Conservation (phyloP, 2,113 vertebrate genomes). For the Osmerus mordax region DNA sequence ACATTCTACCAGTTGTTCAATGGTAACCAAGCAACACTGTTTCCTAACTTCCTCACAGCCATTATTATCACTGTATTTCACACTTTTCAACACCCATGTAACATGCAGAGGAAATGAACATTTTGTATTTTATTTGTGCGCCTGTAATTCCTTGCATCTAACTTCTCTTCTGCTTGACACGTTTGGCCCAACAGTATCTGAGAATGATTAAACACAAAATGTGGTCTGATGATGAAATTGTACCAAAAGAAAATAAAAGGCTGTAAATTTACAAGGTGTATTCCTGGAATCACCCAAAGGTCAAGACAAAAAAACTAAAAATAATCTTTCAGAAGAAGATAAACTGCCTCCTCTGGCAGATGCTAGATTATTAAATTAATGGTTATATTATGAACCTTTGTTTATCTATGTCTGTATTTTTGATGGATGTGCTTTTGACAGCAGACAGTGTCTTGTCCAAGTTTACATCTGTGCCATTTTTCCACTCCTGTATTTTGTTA, state of each 20-base stretch:
- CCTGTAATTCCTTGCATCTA: no score
- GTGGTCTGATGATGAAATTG: slow-evolving; percentile 8
- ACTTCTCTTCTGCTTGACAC: no score
- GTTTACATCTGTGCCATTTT: slow-evolving; percentile 9
- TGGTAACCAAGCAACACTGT: slow-evolving; percentile 13
- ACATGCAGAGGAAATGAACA: no score
- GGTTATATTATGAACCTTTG: slow-evolving; percentile 18
- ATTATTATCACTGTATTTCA: slow-evolving; percentile 8
- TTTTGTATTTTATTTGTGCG: no score
- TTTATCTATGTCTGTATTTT: slow-evolving; percentile 24
- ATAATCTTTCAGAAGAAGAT: slow-evolving; percentile 2
- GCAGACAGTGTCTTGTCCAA: slow-evolving; percentile 3
- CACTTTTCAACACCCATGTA: slow-evolving; percentile 1
- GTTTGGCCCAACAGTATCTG: no score
- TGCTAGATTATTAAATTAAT: slow-evolving; percentile 24
- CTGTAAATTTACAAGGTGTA: slow-evolving; percentile 10
- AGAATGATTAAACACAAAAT: neutral
- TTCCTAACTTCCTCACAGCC: neutral
- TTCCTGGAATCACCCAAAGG: slow-evolving; percentile 10
- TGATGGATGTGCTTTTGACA: slow-evolving; percentile 23
- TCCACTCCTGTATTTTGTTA: neutral
- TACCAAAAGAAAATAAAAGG: neutral
- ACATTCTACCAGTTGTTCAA: neutral
- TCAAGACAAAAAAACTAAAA: neutral
- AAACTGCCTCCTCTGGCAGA: slow-evolving; percentile 31